These are phyloP conservation scores for Oegoconia quadripuncta DNA, from an alignment of 2,888 invertebrate species.

Conservation along the genomic window DNA sequence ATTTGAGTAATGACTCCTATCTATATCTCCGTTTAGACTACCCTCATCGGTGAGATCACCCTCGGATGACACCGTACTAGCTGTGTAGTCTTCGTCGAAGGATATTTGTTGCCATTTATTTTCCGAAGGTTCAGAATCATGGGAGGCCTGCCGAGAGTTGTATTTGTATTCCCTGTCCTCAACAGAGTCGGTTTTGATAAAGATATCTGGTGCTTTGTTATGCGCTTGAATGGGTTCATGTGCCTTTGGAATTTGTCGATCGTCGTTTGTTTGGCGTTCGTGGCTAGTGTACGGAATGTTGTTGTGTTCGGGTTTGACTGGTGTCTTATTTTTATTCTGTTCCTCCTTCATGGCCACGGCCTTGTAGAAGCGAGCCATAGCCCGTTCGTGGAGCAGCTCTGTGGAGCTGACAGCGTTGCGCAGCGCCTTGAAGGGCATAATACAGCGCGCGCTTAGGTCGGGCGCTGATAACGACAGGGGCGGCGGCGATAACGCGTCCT, in stretches of 20 bases:
- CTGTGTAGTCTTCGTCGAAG: slow-evolving; percentile 81
- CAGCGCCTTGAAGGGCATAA: slow-evolving; percentile 79
- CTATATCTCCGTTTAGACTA: slow-evolving; percentile 56
- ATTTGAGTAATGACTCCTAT: slow-evolving; percentile 55
- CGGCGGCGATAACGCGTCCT: slow-evolving; percentile 85
- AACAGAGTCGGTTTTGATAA: slow-evolving; percentile 54
- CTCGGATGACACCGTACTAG: slow-evolving; percentile 80
- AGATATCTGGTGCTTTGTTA: slow-evolving; percentile 37
- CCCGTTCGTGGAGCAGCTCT: slow-evolving; percentile 88
- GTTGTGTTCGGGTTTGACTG: slow-evolving; percentile 34
- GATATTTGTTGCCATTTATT: slow-evolving; percentile 68
- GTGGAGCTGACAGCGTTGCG: slow-evolving; percentile 89
- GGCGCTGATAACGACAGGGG: slow-evolving; percentile 91
- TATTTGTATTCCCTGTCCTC: slow-evolving; percentile 47
- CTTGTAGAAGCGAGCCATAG: slow-evolving; percentile 89
- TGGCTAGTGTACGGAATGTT: slow-evolving; percentile 58
- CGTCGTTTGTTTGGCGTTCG: slow-evolving; percentile 25
- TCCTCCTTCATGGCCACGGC: slow-evolving; percentile 87
- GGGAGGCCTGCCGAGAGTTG: slow-evolving; percentile 42
- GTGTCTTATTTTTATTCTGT: slow-evolving; percentile 56
- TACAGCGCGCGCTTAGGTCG: slow-evolving; percentile 80
- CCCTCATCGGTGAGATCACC: slow-evolving; percentile 64
- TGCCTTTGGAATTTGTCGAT: slow-evolving; percentile 25
- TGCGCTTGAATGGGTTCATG: slow-evolving; percentile 3
- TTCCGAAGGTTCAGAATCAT: slow-evolving; percentile 48